A percentile compares a stretch with the other conserved stretches of the same genome.
Evolutionary conservation across 1,140 invertebrate species (phyloP).

Genomic region (Agraylea sexmaculata): DNA sequence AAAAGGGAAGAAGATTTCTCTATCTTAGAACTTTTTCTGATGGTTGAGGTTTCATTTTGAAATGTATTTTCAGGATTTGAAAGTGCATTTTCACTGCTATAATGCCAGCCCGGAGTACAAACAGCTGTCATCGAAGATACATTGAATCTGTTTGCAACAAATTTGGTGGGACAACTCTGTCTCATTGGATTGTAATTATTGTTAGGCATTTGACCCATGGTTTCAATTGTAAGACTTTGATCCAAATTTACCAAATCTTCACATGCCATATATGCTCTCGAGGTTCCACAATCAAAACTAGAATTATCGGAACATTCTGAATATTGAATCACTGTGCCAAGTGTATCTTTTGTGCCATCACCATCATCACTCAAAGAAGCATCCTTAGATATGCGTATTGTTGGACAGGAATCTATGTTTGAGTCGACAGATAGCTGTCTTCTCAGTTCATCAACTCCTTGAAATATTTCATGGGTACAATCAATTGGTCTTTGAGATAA

Average conservation of each 20-base stretch:
- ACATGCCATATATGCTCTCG: constrained; percentile 44
- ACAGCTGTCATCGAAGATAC: constrained; percentile 39
- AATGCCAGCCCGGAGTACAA: constrained; percentile 40
- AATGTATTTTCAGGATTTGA: neutral
- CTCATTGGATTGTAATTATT: constrained; percentile 15
- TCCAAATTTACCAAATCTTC: constrained; percentile 52
- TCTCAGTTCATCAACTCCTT: constrained; percentile 15
- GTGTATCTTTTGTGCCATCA: constrained; percentile 17
- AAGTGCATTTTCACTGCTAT: constrained; percentile 27
- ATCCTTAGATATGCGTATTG: constrained; percentile 21
- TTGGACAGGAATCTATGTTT: constrained; percentile 19
- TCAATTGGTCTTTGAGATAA: constrained; percentile 19
- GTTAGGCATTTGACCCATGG: constrained; percentile 23
- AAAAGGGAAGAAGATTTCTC: neutral
- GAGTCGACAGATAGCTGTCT: constrained; percentile 17
- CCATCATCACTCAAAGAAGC: constrained; percentile 4
- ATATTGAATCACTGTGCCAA: constrained; percentile 28
- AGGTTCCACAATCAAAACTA: constrained; percentile 39
- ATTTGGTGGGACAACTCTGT: constrained; percentile 39
- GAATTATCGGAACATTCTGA: constrained; percentile 48
- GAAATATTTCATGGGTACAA: constrained; percentile 34
- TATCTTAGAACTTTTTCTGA: no score
- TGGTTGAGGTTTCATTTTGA: neutral
- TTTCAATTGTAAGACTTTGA: constrained; percentile 39
- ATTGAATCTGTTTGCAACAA: constrained; percentile 45